Base-by-base conservation (phyloP, 2,888 invertebrate genomes). In the Papilio elwesi region DNA sequence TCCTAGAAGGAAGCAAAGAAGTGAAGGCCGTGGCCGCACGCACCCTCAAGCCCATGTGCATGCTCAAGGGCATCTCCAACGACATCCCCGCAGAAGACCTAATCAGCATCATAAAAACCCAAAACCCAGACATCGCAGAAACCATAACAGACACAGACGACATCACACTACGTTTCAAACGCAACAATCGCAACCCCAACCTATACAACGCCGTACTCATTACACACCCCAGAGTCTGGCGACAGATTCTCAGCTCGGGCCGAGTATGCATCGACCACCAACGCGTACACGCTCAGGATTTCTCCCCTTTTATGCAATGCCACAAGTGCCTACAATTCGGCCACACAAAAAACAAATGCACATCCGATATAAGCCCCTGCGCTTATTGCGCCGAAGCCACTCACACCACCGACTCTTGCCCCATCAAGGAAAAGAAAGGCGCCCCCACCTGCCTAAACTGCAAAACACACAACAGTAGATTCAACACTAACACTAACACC, bases 271-370 rank as follows among this genome's bases (percentile, higher is more conserved):
- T 71, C 0, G 74, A 68, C 38, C 68, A 74, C n/a, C 71, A 74
- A 12, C 51, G 51, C 8, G 48, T 71, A 13, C 74, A 71, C 47
- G 64, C 48, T 9, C 8, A 49, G 12, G n/a, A 64, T 2, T 71
- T 57, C 55, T 59, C 64, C 5, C 71, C 74, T 3, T 68, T 74
- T 26, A 12, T 74, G 9, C 71, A 74, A 11, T 74, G 74, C 59
- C n/a, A 47, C 16, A 13, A 51, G 6, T 74, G 71, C 43, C 68
- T 74, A 9, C 67, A 71, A 11, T 74, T 74, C 38, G 74, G 74
- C 0, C 70, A 70, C 57, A 52, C 9, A 4, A 49, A n/a, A 62
- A 63, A 43, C 53, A 64, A 47, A 9, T 47, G 47, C 47, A 47
- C 47, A 6, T 47, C 47, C 47, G 47, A 47, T 9, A 47, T 9